Evolutionary conservation across 2,113 vertebrate species (phyloP).

Genomic region (Loxodonta africana): DNA sequence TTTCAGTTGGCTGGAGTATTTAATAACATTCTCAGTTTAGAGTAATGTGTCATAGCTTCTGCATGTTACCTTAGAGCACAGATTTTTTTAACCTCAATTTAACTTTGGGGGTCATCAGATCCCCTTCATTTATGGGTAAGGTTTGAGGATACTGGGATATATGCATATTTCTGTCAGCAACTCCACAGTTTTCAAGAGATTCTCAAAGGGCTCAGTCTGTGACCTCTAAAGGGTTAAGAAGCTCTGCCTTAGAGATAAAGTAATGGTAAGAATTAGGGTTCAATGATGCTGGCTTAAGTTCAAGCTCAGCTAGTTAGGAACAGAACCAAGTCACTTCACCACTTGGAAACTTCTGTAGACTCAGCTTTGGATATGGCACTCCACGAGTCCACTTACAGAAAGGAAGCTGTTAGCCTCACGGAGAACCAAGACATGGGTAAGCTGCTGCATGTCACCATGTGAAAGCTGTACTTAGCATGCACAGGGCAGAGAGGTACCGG

Average conservation of each 20-base stretch:
- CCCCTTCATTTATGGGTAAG: background rate
- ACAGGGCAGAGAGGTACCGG: background rate
- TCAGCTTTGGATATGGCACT: background rate
- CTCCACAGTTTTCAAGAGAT: background rate
- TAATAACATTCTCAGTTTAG: conserved; percentile 26
- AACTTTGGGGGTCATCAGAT: conserved; percentile 7
- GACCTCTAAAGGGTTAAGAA: conserved; percentile 42
- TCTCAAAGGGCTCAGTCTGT: conserved; percentile 44
- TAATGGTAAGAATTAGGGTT: background rate
- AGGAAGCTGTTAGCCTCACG: background rate
- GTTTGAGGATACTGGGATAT: conserved; percentile 8
- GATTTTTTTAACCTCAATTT: background rate
- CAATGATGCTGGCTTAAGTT: background rate
- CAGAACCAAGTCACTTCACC: background rate
- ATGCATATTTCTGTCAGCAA: background rate
- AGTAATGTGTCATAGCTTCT: conserved; percentile 29
- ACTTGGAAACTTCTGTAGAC: background rate
- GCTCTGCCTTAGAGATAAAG: background rate
- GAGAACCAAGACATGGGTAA: background rate
- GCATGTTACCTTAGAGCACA: conserved; percentile 27
- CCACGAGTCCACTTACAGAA: conserved; percentile 20
- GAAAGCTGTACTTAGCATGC: background rate
- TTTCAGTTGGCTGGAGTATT: conserved; percentile 5
- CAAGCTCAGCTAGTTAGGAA: background rate
- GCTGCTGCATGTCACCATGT: background rate